phyloP scores from a whole-genome alignment of 1,140 invertebrate genomes.

The Polypedilum pembai region DNA sequence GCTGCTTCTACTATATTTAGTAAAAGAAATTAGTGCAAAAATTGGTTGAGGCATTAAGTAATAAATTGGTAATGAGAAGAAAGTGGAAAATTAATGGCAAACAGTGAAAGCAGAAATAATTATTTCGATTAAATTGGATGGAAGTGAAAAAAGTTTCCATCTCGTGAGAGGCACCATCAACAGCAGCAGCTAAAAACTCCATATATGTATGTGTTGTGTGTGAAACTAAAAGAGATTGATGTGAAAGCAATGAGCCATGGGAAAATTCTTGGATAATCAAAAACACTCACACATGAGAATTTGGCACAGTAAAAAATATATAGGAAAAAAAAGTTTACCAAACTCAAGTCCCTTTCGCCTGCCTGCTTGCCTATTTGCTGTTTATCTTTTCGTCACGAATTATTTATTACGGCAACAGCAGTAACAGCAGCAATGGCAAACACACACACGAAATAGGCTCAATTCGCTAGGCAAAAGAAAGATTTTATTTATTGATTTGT shows the following conservation, averaged over 20 bases:
- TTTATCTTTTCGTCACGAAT: constrained; percentile 13
- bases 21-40: background rate
- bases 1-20: background rate
- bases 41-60: background rate
- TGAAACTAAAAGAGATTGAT: constrained; percentile 18
- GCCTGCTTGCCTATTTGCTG: background rate
- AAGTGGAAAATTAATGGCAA: constrained; percentile 15
- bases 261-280: constrained; percentile 14
- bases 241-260: constrained; percentile 15
- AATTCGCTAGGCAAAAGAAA: background rate
- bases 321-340: background rate
- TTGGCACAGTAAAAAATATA: background rate
- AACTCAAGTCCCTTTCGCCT: background rate
- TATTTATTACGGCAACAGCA: constrained; percentile 2
- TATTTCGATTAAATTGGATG: constrained; percentile 15
- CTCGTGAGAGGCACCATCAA: background rate
- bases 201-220: background rate
- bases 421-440: background rate
- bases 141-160: constrained; percentile 1
- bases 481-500: constrained; percentile 19
- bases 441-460: background rate
- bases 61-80: background rate
- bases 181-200: background rate
- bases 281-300: constrained; percentile 6
- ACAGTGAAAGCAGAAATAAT: background rate